These are phyloP conservation scores for Acronicta leporina DNA, from an alignment of 2,888 invertebrate genomes.

Conservation along the genomic window DNA sequence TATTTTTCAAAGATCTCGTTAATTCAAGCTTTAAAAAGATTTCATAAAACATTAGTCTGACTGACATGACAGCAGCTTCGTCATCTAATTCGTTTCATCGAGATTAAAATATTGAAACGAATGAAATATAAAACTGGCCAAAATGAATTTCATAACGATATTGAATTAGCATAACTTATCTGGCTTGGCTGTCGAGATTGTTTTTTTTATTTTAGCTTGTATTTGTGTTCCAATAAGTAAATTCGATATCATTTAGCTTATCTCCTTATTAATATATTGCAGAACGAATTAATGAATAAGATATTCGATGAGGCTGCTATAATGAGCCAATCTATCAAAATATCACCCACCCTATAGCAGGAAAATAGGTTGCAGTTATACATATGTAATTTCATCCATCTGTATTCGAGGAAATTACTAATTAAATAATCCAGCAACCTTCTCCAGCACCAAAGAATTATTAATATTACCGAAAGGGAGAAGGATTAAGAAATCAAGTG, in stretches of 20 bases:
- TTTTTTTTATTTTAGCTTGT: neutral
- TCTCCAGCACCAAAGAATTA: conserved; percentile 31
- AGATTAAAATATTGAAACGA: conserved; percentile 39
- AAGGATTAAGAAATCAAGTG: conserved; percentile 17
- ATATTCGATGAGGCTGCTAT: neutral
- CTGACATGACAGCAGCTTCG: conserved; percentile 4
- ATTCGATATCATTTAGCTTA: no score
- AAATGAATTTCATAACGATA: conserved; percentile 28
- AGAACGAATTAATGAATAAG: neutral
- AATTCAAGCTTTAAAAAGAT: conserved; percentile 11
- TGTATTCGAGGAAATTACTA: conserved; percentile 25
- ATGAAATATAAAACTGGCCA: conserved; percentile 28
- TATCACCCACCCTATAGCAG: conserved; percentile 7
- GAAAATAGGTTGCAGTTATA: conserved; percentile 27
- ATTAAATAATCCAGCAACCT: conserved; percentile 37
- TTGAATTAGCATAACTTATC: conserved; percentile 24
- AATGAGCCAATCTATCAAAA: conserved; percentile 13
- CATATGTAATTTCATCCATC: conserved; percentile 27
- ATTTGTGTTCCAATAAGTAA: no score
- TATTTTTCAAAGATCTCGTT: conserved; percentile 20
- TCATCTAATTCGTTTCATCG: conserved; percentile 34
- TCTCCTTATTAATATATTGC: no score
- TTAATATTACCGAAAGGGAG: conserved; percentile 25
- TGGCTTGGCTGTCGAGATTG: neutral
- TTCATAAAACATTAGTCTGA: conserved; percentile 20